A percentile compares a stretch with the other conserved stretches of the same genome.
Evolutionary conservation across 1,140 invertebrate species (phyloP).

Genomic region (Tachypleus tridentatus): DNA sequence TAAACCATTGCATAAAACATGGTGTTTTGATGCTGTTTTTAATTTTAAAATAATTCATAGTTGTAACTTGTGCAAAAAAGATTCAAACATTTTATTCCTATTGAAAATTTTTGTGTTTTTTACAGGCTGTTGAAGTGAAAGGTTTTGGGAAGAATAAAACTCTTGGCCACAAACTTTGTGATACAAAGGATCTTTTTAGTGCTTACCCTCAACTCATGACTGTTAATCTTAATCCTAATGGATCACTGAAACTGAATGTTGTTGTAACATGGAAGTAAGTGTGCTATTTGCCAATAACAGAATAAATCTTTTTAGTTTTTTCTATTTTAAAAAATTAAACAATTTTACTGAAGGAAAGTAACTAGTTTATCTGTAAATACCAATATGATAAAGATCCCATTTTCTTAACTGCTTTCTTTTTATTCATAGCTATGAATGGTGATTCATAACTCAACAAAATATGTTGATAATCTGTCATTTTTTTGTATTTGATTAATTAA

Average conservation of each 20-base stretch:
- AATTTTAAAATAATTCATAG: too few species aligned
- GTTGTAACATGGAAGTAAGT: conserved; percentile 45
- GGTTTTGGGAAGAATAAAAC: conserved; percentile 38
- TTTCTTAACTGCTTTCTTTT: neutral
- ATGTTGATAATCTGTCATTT: too few species aligned
- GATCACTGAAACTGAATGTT: conserved; percentile 49
- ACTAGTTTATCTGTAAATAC: neutral
- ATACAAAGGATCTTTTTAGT: conserved; percentile 46
- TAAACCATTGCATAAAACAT: too few species aligned
- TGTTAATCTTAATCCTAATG: conserved; percentile 48
- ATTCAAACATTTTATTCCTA: too few species aligned
- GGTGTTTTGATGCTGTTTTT: too few species aligned
- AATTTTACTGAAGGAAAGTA: neutral
- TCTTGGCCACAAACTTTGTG: conserved; percentile 49
- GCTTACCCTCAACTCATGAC: conserved; percentile 50
- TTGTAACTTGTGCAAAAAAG: too few species aligned
- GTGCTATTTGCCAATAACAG: neutral
- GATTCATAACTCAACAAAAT: too few species aligned
- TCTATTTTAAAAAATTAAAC: too few species aligned
- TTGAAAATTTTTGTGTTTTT: conserved; percentile 3
- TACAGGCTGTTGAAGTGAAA: conserved; percentile 39
- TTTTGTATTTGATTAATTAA: too few species aligned
- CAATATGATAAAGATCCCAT: neutral
- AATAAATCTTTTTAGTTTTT: too few species aligned
- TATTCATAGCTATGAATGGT: too few species aligned